A percentile compares a stretch with the other conserved stretches of the same genome.
Conservation (phyloP, 2,797 vertebrate species). For the Simalia tracyae region DNA sequence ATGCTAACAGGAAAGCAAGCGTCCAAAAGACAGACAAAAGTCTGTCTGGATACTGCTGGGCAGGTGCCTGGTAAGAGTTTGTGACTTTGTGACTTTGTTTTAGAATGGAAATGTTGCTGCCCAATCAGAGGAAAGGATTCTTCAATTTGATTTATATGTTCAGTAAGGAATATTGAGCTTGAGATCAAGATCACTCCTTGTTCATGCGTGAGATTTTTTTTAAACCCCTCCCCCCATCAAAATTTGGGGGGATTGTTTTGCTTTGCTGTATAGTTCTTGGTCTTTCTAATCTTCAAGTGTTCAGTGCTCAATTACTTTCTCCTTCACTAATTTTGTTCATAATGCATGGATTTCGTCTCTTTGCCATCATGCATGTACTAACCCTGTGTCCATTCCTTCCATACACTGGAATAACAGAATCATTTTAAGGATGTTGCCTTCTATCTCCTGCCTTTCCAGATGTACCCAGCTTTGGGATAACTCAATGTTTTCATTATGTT, state of each 20-base stretch:
- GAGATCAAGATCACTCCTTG: background rate
- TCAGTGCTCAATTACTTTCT: conserved; percentile 7
- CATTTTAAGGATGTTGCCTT: conserved; percentile 22
- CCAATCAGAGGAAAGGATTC: background rate
- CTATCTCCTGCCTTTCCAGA: conserved; percentile 27
- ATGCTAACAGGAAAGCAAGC: background rate
- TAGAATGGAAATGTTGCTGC: background rate
- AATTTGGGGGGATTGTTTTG: background rate
- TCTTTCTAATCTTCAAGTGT: background rate
- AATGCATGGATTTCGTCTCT: background rate
- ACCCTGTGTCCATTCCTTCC: conserved; percentile 19
- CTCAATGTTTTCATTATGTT: conserved; percentile 13
- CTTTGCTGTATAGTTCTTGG: conserved; percentile 26
- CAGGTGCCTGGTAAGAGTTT: background rate
- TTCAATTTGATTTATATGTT: background rate
- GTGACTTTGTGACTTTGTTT: background rate
- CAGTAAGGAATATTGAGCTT: background rate
- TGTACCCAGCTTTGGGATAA: conserved; percentile 5
- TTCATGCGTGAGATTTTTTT: background rate
- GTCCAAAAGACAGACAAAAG: background rate
- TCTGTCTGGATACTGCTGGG: background rate
- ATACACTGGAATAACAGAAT: background rate
- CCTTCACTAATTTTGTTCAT: background rate
- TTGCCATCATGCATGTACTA: background rate
- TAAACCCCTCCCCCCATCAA: background rate